Evolutionary conservation across 1,140 invertebrate species (phyloP), one percentile per base, ranked within the genome.

Genomic region (Carposina sasakii): DNA sequence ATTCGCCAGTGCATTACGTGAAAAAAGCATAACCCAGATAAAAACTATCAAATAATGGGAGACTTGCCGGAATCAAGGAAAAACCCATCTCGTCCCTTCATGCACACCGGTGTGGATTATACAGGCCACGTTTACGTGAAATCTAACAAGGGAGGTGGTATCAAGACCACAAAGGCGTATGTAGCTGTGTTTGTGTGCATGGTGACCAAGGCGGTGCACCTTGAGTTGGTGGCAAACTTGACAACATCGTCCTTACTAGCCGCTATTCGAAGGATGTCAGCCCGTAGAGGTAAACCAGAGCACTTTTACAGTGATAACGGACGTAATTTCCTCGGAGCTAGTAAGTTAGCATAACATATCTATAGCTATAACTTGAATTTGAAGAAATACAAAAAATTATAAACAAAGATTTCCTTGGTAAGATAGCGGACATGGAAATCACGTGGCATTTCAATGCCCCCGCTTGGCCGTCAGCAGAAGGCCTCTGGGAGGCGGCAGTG

Each of bases 241-340:
- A 48, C 57, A 0, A 57, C 69, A 2, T 33, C 55, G 16, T 37
- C 52, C 4, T 73, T 76, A 26, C 17, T 74, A 1, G 49, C 60
- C n/a, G 57, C 68, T 1, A 46, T 77, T 1, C 36, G 42, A 22
- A 42, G 68, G n/a, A 72, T 79, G 24, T 49, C 62, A n/a, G n/a
- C 48, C n/a, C 41, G 59, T 9, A 20, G 72, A 34, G 71, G 65
- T 10, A 33, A 3, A 4, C 36, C 31, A 2, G 1, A n/a, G 16
- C 22, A 51, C 15, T 21, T 51, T 1, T 13, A 51, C 34, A 67
- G 56, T 6, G 76, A 85, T 42, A 74, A 75, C 47, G 76, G 63
- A 0, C 71, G 64, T 9, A 70, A 67, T 28, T 78, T 82, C 33
- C 48, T 60, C 6, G 60, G 58, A 4, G 63, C 74, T 5, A 24